Base-by-base conservation (phyloP, 2,888 invertebrate species). In the Troides aeacus region DNA sequence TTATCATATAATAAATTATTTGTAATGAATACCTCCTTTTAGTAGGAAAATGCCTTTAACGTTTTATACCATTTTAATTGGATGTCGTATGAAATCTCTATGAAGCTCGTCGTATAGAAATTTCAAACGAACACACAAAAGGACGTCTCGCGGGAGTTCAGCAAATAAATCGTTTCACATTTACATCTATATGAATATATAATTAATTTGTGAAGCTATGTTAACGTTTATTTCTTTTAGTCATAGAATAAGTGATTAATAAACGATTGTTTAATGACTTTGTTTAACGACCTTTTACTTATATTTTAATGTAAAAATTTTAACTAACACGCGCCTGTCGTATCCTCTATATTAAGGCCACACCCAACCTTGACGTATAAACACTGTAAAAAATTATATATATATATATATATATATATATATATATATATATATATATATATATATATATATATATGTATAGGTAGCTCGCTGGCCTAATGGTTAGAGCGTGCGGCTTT, bases 161-260 rank as follows among this genome's bases (percentile, higher is more conserved):
- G 58, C 24, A 39, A n/a, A 62, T 58, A 2, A 10, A 39, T 21
- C 3, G n/a, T 53, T 56, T 56, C 7, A 56, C 36, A 36, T 24
- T 56, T 63, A 63, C 18, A 30, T 50, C 7, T 50, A 30, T 24
- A 63, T 53, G 62, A 53, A 8, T 57, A 15, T 56, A 46, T 58
- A 58, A 65, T 58, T 24, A 10, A 8, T 12, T 58, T 58, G 18
- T 65, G 24, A 58, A 59, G 57, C 21, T 56, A 56, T 56, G 56
- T 56, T 56, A 56, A n/a, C 56, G 46, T 57, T 24, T 4, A 57
- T 57, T 57, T n/a, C 58, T 58, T 68, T 58, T 63, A 63, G 68
- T 68, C 68, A 68, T 63, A 59, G 50, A 17, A 10, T 68, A 63
- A 50, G 30, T 30, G 24, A 56, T 36, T 62, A 23, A 67, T 24